A percentile compares a stretch with the other conserved stretches of the same genome.
These are phyloP conservation scores for Mormyrus iriodes DNA, from an alignment of 2,113 vertebrate genomes.

Conservation along the genomic window DNA sequence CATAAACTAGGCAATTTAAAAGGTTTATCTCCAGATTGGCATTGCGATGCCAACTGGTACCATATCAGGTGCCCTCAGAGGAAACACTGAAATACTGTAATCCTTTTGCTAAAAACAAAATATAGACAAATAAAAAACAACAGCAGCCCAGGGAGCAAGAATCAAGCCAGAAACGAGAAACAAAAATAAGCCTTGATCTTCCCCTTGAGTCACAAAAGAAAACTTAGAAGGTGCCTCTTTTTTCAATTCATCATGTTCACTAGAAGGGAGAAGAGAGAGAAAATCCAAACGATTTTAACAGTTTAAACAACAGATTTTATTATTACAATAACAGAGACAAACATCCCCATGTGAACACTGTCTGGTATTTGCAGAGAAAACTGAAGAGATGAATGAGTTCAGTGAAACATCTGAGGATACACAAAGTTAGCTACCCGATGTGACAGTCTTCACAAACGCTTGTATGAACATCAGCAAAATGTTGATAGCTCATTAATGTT, in stretches of 20 bases:
- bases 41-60: neutral
- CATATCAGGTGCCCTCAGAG: neutral
- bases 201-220: neutral
- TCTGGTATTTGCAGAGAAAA: neutral
- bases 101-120: neutral
- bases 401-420: neutral
- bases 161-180: neutral
- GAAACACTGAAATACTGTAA: neutral
- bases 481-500: neutral
- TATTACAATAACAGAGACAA: conserved; percentile 40
- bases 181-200: neutral
- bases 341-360: conserved; percentile 46
- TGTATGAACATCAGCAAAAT: neutral
- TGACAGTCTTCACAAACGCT: neutral
- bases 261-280: conserved; percentile 43
- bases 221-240: neutral
- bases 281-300: conserved; percentile 39
- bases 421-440: neutral
- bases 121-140: neutral
- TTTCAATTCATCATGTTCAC: neutral
- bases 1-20: neutral
- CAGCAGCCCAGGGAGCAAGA: neutral
- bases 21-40: neutral
- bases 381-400: conserved; percentile 25
- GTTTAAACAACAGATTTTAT: neutral